Evolutionary conservation across 2,888 invertebrate species (phyloP), one percentile per base, ranked within the genome.

Genomic region (Patella caerulea): DNA sequence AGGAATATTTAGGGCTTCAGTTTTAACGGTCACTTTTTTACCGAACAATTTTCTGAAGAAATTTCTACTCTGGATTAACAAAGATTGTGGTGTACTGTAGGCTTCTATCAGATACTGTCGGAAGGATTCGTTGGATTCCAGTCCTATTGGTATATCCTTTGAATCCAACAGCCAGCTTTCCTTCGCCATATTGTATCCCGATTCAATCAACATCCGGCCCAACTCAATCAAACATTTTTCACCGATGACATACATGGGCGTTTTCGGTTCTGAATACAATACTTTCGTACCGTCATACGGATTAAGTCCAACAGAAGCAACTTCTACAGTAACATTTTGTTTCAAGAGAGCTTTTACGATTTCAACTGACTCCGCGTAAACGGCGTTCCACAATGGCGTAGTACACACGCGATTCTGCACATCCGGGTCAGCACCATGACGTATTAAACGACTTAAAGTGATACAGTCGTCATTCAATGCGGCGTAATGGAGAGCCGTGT

Each of bases 331-430:
- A 2, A 88, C 89, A 83, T 89, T 88, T 45, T 79, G 73, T 24
- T 82, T 79, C 2, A 90, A 70, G 56, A 90, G 77, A 2, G 86
- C 52, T 75, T 84, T 84, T 7, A 88, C 84, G 0, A 85, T 79
- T 14, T 83, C 82, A 29, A 82, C 80, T 15, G 83, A 72, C 5
- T 79, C 81, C 71, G 77, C 82, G 56, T 87, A 86, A 1, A 88
- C 87, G 15, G 89, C 89, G 81, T 90, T 90, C 89, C 89, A 90
- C 72, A 90, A 75, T 2, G 88, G 86, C 1, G 89, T 88, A 9
- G 85, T 81, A 9, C 83, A 78, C 1, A 85, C 80, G 2, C 82
- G 76, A 79, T 88, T 90, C 0, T 76, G 54, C 17, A 79, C 75
- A 76, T 88, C 81, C 2, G 90, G 88, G 71, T 88, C 81, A 3